These are phyloP conservation scores for Latrodectus elegans DNA, from an alignment of 2,888 invertebrate genomes.

Conservation along the genomic window DNA sequence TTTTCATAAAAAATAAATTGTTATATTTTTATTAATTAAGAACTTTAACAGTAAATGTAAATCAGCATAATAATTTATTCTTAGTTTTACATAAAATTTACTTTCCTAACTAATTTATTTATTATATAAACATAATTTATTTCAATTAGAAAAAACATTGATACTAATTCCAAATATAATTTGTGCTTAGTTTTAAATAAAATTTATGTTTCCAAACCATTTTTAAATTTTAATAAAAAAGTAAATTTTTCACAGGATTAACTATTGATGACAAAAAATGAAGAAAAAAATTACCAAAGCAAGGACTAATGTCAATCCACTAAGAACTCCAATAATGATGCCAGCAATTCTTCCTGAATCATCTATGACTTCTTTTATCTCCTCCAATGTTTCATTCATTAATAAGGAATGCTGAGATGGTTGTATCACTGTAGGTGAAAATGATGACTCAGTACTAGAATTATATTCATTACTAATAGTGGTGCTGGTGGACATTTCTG, in stretches of 20 bases:
- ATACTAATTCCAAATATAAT: too few relatives aligned
- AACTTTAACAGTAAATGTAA: too few relatives aligned
- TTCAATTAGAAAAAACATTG: too few relatives aligned
- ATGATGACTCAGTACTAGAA: background rate
- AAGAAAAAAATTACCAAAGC: slow-evolving; percentile 32
- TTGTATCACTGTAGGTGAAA: background rate
- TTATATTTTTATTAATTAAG: too few relatives aligned
- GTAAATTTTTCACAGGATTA: background rate
- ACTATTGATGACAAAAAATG: background rate
- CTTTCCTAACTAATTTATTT: too few relatives aligned
- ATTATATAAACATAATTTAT: too few relatives aligned
- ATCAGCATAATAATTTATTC: too few relatives aligned
- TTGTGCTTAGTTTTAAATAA: background rate
- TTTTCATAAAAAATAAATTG: too few relatives aligned
- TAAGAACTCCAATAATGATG: slow-evolving; percentile 77
- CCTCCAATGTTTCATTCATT: slow-evolving; percentile 54
- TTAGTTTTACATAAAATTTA: too few relatives aligned
- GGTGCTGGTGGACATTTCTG: background rate
- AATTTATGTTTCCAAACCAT: background rate
- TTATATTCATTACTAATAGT: background rate
- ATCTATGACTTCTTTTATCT: slow-evolving; percentile 62
- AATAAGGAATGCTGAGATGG: slow-evolving; percentile 20
- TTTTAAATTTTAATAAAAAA: background rate
- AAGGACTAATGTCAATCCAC: slow-evolving; percentile 46
- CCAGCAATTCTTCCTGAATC: slow-evolving; percentile 86